Conservation (phyloP, 2,113 vertebrate species). For the Oryzias melastigma region DNA sequence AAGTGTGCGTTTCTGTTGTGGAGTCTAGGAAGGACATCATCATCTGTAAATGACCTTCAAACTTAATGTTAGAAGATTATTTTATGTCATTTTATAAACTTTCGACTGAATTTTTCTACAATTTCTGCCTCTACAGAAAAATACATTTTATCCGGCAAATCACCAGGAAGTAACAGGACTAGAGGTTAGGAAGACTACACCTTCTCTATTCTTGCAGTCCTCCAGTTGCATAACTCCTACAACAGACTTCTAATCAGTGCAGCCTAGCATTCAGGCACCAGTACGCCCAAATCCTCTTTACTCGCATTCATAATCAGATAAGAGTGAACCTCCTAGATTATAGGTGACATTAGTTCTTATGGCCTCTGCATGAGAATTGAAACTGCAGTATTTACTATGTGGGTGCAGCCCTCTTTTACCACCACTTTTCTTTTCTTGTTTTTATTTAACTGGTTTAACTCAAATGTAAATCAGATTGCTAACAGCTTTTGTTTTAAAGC, state of each 20-base stretch:
- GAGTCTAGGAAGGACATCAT: conserved; percentile 26
- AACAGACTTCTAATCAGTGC: conserved; percentile 63
- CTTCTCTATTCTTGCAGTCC: conserved; percentile 40
- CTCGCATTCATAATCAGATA: conserved; percentile 76
- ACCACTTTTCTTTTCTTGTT: neutral
- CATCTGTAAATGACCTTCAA: conserved; percentile 38
- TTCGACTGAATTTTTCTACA: conserved; percentile 13
- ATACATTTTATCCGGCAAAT: conserved; percentile 9
- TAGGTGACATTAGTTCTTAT: conserved; percentile 56
- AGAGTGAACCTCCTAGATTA: conserved; percentile 70
- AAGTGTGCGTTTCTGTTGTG: no score
- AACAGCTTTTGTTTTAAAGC: no score
- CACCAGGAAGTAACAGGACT: conserved; percentile 21
- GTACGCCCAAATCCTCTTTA: conserved; percentile 77
- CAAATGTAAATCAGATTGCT: neutral
- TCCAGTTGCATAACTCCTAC: conserved; percentile 66
- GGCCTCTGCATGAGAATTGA: conserved; percentile 21
- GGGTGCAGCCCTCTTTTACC: conserved; percentile 15
- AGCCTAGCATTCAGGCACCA: conserved; percentile 68
- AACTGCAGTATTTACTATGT: conserved; percentile 38
- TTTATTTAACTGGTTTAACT: neutral
- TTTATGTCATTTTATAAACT: no score
- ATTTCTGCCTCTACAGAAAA: neutral
- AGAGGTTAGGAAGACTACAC: conserved; percentile 38
- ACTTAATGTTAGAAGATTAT: no score